Conservation (phyloP, 1,140 invertebrate species). For the Zaprionus tsacasi region DNA sequence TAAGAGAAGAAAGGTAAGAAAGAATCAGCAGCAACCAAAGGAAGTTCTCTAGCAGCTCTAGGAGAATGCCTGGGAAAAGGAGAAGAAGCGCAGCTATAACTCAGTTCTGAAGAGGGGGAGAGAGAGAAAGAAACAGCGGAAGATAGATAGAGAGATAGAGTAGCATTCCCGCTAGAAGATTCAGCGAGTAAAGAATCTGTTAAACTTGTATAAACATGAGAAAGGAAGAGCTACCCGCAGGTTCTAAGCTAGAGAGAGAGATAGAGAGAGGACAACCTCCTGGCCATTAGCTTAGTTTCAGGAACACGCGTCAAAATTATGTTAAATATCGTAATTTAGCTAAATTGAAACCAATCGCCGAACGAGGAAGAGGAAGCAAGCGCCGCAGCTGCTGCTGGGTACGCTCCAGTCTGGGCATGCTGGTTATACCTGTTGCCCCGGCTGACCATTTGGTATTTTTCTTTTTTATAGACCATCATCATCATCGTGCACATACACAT, state of each 20-base stretch:
- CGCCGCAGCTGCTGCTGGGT: background rate
- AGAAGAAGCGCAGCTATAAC: background rate
- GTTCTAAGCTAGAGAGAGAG: background rate
- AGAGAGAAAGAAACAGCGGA: background rate
- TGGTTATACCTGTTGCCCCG: slow-evolving; percentile 54
- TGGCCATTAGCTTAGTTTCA: slow-evolving; percentile 35
- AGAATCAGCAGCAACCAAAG: background rate
- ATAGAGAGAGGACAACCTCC: background rate
- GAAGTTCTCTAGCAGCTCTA: background rate
- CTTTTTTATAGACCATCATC: slow-evolving; percentile 55
- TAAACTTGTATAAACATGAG: background rate
- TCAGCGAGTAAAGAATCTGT: background rate
- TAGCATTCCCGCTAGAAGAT: background rate
- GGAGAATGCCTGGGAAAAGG: background rate
- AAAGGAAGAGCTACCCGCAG: background rate
- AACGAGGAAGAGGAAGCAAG: background rate
- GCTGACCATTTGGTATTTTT: slow-evolving; percentile 10
- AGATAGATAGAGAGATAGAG: background rate
- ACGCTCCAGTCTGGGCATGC: slow-evolving; percentile 18
- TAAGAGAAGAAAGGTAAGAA: background rate
- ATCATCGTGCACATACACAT: slow-evolving; percentile 29
- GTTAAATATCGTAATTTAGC: slow-evolving; percentile 45
- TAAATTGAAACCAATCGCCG: slow-evolving; percentile 41
- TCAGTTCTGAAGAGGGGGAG: background rate
- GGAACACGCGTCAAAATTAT: slow-evolving; percentile 52